Base-by-base conservation (phyloP, 2,888 invertebrate species). In the Chymomyza amoena region DNA sequence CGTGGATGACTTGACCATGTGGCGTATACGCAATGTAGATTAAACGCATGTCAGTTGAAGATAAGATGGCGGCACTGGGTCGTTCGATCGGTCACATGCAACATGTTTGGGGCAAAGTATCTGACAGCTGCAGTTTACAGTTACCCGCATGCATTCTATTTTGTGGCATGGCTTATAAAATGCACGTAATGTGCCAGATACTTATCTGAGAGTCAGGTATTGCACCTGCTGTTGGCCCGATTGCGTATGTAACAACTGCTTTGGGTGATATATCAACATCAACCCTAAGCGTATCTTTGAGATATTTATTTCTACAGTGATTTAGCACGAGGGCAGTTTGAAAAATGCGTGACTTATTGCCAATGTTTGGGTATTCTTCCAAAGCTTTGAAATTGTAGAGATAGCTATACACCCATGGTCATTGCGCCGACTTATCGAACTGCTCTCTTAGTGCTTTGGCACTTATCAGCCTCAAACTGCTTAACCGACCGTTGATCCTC, bases 131-230 rank as follows among this genome's bases (percentile, higher is more conserved):
- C 39, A 32, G 13, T 61, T 69, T 68, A 80, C 82, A 80, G 82
- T 80, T 80, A 81, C 72, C 68, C 80, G 7, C 18, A 16, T 54
- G 7, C 16, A 16, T 16, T 20, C 7, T 20, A 16, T 6, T 54
- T 20, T 16, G 18, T 54, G 54, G 16, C 16, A 18, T 6, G 16
- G 65, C 71, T 78, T 66, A 80, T 80, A 82, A 80, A 80, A 69
- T 69, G 83, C 80, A 80, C 80, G 83, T 73, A 70, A 82, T 45
- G 39, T 13, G 80, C 80, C 83, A 54, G 83, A 80, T 80, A 62
- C 16, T 71, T 80, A 80, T 80, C 80, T 7, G 4, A 45, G 39
- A 45, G 4, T 13, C 39, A 45, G 39, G 13, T 13, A 45, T 45
- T 45, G 39, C 39, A 54, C 16, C 20, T 54, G 54, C 54, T 54